Percentiles rank a stretch among this genome's conserved stretches.
phyloP scores from a whole-genome alignment of 2,113 vertebrate genomes.

The Apaloderma vittatum region DNA sequence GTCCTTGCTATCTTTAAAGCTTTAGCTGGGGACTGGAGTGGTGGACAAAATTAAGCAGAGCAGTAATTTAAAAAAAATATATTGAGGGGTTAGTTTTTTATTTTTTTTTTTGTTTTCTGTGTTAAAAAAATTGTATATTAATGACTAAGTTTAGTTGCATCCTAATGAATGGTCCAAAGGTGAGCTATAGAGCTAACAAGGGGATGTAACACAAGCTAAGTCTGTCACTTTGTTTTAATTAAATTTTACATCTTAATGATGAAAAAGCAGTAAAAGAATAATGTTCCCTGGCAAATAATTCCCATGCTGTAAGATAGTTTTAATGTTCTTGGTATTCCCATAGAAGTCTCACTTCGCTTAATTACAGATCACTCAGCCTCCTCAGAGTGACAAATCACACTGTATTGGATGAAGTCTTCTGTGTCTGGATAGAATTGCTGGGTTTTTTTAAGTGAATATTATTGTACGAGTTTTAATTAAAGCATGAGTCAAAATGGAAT shows the following conservation, averaged over 20 bases:
- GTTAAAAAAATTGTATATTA: not conserved
- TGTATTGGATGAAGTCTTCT: not conserved
- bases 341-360: not conserved
- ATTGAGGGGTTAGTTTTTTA: no score
- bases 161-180: not conserved
- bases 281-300: slow-evolving; percentile 23
- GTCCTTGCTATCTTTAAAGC: not conserved
- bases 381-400: not conserved
- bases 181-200: not conserved
- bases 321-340: slow-evolving; percentile 21
- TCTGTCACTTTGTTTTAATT: slow-evolving; percentile 12
- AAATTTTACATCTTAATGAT: not conserved
- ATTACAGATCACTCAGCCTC: slow-evolving; percentile 2
- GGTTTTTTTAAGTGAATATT: not conserved
- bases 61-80: not conserved
- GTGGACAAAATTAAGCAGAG: not conserved
- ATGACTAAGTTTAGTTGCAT: not conserved
- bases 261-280: not conserved
- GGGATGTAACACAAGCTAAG: not conserved
- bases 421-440: not conserved
- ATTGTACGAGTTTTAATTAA: slow-evolving; percentile 24
- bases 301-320: not conserved
- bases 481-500: not conserved
- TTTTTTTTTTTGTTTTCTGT: no score
- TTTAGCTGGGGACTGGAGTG: not conserved